phyloP scores from a whole-genome alignment of 1,140 invertebrate genomes.

The Drosophila lini region DNA sequence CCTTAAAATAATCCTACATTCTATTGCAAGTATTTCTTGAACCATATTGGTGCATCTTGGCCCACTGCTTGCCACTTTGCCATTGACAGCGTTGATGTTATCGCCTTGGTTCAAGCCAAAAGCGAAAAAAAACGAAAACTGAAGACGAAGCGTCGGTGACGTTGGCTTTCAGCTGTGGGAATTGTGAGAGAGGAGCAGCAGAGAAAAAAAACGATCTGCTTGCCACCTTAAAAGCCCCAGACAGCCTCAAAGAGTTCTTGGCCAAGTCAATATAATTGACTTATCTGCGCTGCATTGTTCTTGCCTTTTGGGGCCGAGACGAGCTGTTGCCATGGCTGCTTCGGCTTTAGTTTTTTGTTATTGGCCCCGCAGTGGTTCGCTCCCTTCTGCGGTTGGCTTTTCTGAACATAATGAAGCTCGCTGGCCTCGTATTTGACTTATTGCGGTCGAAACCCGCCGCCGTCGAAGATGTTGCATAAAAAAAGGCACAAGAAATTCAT shows the following conservation, averaged over 20 bases:
- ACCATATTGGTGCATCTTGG: background rate
- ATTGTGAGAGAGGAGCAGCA: constrained; percentile 46
- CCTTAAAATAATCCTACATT: background rate
- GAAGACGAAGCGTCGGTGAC: constrained; percentile 34
- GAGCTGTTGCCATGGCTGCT: constrained; percentile 16
- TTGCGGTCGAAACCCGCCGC: constrained; percentile 63
- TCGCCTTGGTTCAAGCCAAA: constrained; percentile 66
- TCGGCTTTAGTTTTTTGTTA: constrained; percentile 25
- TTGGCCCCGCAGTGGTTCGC: constrained; percentile 37
- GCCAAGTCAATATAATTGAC: constrained; percentile 81
- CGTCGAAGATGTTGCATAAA: constrained; percentile 38
- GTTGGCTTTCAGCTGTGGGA: constrained; percentile 72
- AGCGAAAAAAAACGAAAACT: constrained; percentile 17
- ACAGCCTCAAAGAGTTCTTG: constrained; percentile 60
- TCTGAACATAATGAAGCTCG: constrained; percentile 71
- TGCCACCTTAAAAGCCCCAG: constrained; percentile 70
- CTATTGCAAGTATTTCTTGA: background rate
- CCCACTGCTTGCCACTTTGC: constrained; percentile 52
- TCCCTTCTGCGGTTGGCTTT: constrained; percentile 55
- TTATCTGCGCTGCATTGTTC: constrained; percentile 74
- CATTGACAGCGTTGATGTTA: constrained; percentile 77
- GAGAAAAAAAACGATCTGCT: constrained; percentile 23
- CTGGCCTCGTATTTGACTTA: constrained; percentile 80
- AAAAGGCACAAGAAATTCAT: constrained; percentile 53
- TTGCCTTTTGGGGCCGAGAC: constrained; percentile 44